Conservation (phyloP, 2,113 vertebrate genomes). For the Coracopsis vasa region DNA sequence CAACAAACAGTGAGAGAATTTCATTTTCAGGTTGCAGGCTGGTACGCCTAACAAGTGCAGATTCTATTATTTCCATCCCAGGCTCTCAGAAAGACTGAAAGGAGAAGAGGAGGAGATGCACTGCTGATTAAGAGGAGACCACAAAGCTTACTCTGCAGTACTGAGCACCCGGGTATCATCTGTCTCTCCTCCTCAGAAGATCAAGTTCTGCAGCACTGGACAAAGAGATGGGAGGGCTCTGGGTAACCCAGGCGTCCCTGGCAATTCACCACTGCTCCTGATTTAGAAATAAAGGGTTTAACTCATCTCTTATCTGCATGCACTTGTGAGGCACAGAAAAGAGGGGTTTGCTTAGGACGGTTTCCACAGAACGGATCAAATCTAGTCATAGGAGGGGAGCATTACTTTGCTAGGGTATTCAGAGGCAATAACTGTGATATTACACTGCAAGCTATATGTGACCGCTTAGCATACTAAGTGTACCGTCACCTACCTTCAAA, state of each 20-base stretch:
- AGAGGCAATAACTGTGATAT: background rate
- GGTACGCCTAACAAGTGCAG: background rate
- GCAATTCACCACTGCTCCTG: background rate
- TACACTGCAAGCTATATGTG: background rate
- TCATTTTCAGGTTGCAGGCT: background rate
- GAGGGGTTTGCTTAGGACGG: background rate
- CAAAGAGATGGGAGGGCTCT: slow-evolving; percentile 26
- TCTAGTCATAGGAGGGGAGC: background rate
- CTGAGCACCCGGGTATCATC: background rate
- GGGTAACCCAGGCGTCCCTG: background rate
- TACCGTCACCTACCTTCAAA: background rate
- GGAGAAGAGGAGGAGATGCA: background rate
- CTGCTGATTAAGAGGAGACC: background rate
- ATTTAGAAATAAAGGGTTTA: background rate
- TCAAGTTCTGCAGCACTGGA: background rate
- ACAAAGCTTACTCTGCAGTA: background rate
- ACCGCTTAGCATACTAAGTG: background rate
- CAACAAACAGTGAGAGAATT: background rate
- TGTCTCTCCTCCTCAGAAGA: background rate
- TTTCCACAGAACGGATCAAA: background rate
- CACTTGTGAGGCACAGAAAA: background rate
- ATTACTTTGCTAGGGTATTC: background rate
- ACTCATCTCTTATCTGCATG: background rate
- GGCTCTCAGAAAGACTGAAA: background rate
- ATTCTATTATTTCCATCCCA: background rate